These are phyloP conservation scores for Calyptommatus sinebrachiatus DNA, from an alignment of 2,113 vertebrate genomes.

Conservation along the genomic window DNA sequence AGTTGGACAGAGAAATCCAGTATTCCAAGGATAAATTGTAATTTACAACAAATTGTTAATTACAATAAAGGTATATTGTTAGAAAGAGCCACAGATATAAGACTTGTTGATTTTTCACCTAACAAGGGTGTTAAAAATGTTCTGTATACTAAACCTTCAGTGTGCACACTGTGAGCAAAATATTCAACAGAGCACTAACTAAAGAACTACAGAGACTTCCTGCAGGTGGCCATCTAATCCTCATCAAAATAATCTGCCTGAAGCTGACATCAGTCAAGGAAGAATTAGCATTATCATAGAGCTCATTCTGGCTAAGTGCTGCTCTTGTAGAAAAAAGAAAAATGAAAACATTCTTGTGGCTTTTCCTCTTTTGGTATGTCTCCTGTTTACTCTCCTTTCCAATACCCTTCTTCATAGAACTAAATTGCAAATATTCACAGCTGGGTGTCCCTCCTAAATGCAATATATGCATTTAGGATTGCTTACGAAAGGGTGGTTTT, in stretches of 20 bases:
- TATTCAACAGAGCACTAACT: constrained; percentile 51
- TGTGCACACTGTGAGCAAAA: constrained; percentile 53
- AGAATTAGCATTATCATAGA: constrained; percentile 52
- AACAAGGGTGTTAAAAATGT: constrained; percentile 60
- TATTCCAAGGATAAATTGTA: constrained; percentile 29
- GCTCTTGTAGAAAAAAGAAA: constrained; percentile 43
- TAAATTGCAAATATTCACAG: constrained; percentile 36
- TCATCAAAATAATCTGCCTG: constrained; percentile 67
- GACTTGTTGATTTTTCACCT: constrained; percentile 55
- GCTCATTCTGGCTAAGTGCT: constrained; percentile 47
- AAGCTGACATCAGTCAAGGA: constrained; percentile 55
- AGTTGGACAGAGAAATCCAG: neutral
- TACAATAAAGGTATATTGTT: constrained; percentile 41
- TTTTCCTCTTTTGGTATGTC: constrained; percentile 25
- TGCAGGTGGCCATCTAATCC: constrained; percentile 74
- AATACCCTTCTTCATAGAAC: constrained; percentile 23
- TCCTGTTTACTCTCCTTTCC: neutral
- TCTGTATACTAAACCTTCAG: constrained; percentile 62
- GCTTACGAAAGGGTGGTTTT: neutral
- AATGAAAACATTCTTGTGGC: constrained; percentile 48
- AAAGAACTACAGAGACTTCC: constrained; percentile 63
- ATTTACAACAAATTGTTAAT: no score
- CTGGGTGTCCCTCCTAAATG: constrained; percentile 19
- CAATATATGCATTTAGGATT: constrained; percentile 34
- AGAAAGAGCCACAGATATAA: constrained; percentile 27